phyloP scores from a whole-genome alignment of 2,113 vertebrate species.

The Camelus dromedarius region DNA sequence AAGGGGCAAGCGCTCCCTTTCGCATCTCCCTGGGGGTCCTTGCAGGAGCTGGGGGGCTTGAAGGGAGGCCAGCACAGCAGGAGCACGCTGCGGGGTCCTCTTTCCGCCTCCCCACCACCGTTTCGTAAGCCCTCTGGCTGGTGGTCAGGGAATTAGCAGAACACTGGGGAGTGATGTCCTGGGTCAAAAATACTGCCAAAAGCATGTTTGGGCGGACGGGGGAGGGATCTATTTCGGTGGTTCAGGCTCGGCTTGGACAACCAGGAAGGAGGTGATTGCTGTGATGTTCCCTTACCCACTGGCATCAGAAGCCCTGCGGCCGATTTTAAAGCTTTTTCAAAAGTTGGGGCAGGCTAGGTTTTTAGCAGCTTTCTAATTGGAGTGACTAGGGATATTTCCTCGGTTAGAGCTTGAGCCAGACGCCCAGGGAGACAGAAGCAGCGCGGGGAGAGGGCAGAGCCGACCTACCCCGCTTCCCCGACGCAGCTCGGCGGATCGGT shows the following conservation, averaged over 20 bases:
- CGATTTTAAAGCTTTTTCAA: background rate
- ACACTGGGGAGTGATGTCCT: background rate
- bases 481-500: no score
- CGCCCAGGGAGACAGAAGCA: accelerated
- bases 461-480: accelerated
- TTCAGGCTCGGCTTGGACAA: background rate
- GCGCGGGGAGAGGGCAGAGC: background rate
- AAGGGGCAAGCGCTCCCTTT: background rate
- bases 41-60: background rate
- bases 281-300: accelerated
- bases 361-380: background rate
- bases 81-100: background rate
- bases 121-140: background rate
- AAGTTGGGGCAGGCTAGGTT: background rate
- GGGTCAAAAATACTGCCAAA: background rate
- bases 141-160: no score
- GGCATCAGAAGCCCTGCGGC: background rate
- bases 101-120: no score
- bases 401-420: background rate
- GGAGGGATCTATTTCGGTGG: background rate
- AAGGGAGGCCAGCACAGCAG: background rate
- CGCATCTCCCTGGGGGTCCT: background rate
- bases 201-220: accelerated
- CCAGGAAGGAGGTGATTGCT: background rate
- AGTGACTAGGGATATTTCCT: background rate